Conservation (phyloP, 2,113 vertebrate genomes). For the Gavia stellata region DNA sequence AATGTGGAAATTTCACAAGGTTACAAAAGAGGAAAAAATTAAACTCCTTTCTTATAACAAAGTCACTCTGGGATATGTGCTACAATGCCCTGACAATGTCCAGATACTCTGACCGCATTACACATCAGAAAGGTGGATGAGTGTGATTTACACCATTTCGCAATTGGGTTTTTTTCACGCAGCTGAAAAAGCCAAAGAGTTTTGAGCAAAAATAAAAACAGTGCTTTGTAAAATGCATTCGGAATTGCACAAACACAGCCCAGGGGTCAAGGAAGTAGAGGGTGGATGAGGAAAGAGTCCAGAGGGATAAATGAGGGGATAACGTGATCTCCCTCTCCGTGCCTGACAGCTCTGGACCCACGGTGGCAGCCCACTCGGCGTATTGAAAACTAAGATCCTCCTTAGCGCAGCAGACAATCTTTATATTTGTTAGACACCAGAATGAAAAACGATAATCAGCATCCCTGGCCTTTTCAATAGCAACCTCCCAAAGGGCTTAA, state of each 20-base stretch:
- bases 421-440: slow-evolving; percentile 35
- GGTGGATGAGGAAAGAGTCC: neutral
- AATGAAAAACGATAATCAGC: slow-evolving; percentile 12
- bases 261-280: slow-evolving; percentile 28
- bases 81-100: slow-evolving; percentile 78
- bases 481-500: slow-evolving; percentile 55
- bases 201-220: slow-evolving; percentile 63
- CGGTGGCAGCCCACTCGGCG: neutral
- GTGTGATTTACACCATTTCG: slow-evolving; percentile 66
- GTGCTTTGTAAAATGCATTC: slow-evolving; percentile 31
- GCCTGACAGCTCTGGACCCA: neutral
- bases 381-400: neutral
- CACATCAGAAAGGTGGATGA: slow-evolving; percentile 66
- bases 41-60: slow-evolving; percentile 73
- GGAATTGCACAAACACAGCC: slow-evolving; percentile 34
- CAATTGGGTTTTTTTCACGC: slow-evolving; percentile 57
- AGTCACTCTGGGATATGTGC: slow-evolving; percentile 68
- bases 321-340: slow-evolving; percentile 6
- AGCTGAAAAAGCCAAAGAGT: slow-evolving; percentile 58
- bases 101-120: slow-evolving; percentile 69
- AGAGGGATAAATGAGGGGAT: neutral
- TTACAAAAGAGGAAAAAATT: slow-evolving; percentile 69
- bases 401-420: neutral
- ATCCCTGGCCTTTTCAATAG: slow-evolving; percentile 57
- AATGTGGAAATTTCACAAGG: slow-evolving; percentile 75